phyloP scores from a whole-genome alignment of 1,140 invertebrate genomes.

The Maniola jurtina region DNA sequence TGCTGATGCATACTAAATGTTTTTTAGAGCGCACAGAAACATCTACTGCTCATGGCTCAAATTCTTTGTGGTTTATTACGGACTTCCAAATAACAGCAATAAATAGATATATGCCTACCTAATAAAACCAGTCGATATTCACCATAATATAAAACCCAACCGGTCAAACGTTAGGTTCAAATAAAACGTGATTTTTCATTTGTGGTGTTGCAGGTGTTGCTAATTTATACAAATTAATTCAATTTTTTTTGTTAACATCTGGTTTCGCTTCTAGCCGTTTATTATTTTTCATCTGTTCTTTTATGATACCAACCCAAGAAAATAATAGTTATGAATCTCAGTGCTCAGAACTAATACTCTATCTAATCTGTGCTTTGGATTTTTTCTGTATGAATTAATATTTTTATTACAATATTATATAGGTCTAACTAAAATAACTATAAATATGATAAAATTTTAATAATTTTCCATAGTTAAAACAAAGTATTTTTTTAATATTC shows the following conservation, averaged over 20 bases:
- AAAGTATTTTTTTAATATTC: no score
- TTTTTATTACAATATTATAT: not conserved
- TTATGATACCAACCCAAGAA: not conserved
- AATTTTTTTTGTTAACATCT: constrained; percentile 31
- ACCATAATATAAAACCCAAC: constrained; percentile 3
- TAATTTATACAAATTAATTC: constrained; percentile 66
- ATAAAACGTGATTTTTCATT: constrained; percentile 29
- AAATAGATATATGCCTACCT: not conserved
- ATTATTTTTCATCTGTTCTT: not conserved
- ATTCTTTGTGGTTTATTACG: not conserved
- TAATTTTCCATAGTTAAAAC: no score
- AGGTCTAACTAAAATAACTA: not conserved
- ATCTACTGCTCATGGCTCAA: no score
- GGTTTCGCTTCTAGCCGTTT: constrained; percentile 30
- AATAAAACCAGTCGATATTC: constrained; percentile 3
- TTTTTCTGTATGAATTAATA: not conserved
- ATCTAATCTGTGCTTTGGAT: no score
- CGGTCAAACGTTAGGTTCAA: constrained; percentile 14
- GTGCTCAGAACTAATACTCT: no score
- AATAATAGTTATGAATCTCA: not conserved
- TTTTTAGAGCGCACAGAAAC: no score
- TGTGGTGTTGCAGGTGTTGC: constrained; percentile 56
- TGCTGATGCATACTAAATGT: no score
- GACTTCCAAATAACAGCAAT: not conserved
- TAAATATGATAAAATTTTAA: no score